phyloP scores from a whole-genome alignment of 2,113 vertebrate genomes.

The Eulacestoma nigropectus region DNA sequence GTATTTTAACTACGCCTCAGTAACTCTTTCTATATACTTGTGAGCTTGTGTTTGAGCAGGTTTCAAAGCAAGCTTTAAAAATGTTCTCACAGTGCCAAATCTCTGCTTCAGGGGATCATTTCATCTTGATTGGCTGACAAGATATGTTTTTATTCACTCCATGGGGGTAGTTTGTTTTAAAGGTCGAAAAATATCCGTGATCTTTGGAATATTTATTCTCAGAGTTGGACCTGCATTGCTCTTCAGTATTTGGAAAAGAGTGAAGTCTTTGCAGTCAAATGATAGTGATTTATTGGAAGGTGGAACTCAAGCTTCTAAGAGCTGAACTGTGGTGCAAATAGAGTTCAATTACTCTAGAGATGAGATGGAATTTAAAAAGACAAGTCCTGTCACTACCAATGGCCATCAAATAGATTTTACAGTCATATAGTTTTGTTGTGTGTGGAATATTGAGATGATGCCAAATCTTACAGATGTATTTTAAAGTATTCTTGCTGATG shows the following conservation, averaged over 20 bases:
- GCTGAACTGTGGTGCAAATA: neutral
- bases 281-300: constrained; percentile 22
- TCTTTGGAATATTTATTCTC: neutral
- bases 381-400: constrained; percentile 42
- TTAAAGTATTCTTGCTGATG: neutral
- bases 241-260: neutral
- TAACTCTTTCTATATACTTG: neutral
- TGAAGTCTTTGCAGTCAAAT: neutral
- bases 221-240: neutral
- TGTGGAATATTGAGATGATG: constrained; percentile 6
- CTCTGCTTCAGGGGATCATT: neutral
- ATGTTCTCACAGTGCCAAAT: neutral
- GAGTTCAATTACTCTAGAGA: constrained; percentile 22
- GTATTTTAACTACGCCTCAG: neutral
- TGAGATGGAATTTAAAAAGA: constrained; percentile 39
- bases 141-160: neutral
- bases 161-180: neutral
- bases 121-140: neutral
- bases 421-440: neutral
- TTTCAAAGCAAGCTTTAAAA: constrained; percentile 7
- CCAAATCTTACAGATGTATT: neutral
- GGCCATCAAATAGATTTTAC: constrained; percentile 21
- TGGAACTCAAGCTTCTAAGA: constrained; percentile 12
- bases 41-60: neutral
- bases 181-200: neutral